Percentiles rank a stretch among this genome's conserved stretches.
phyloP scores from a whole-genome alignment of 1,140 invertebrate species.

The Pseudobourletiella spinata region DNA sequence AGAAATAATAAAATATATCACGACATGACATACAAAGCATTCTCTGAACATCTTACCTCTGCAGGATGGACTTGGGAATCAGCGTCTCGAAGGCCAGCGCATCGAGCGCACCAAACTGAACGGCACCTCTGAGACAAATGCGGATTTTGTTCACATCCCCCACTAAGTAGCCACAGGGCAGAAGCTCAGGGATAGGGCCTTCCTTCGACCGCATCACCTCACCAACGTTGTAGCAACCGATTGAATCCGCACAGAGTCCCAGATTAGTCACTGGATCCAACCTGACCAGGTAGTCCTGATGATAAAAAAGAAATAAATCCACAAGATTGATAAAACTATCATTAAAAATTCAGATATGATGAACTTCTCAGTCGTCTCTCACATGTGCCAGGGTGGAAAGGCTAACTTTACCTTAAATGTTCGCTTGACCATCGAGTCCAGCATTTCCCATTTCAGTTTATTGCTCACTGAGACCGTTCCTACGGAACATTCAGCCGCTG shows the following conservation, averaged over 20 bases:
- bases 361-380: background rate
- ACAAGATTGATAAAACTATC: slow-evolving; percentile 2
- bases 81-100: slow-evolving; percentile 90
- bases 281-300: slow-evolving; percentile 74
- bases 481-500: slow-evolving; percentile 56
- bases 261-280: slow-evolving; percentile 87
- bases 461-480: slow-evolving; percentile 80
- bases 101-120: slow-evolving; percentile 79
- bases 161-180: slow-evolving; percentile 87
- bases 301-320: background rate
- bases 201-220: slow-evolving; percentile 58
- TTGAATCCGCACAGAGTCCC: slow-evolving; percentile 77
- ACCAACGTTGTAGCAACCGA: slow-evolving; percentile 85
- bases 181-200: slow-evolving; percentile 60
- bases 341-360: too few species aligned
- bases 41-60: slow-evolving; percentile 49
- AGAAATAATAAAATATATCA: background rate
- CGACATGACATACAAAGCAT: too few species aligned
- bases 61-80: slow-evolving; percentile 91
- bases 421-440: slow-evolving; percentile 81
- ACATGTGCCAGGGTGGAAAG: background rate
- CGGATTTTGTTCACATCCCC: slow-evolving; percentile 58
- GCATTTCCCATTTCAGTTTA: slow-evolving; percentile 88
- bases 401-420: slow-evolving; percentile 88
- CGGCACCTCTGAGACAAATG: slow-evolving; percentile 57